Conservation (phyloP, 2,113 vertebrate species). For the Cinclus mexicanus region DNA sequence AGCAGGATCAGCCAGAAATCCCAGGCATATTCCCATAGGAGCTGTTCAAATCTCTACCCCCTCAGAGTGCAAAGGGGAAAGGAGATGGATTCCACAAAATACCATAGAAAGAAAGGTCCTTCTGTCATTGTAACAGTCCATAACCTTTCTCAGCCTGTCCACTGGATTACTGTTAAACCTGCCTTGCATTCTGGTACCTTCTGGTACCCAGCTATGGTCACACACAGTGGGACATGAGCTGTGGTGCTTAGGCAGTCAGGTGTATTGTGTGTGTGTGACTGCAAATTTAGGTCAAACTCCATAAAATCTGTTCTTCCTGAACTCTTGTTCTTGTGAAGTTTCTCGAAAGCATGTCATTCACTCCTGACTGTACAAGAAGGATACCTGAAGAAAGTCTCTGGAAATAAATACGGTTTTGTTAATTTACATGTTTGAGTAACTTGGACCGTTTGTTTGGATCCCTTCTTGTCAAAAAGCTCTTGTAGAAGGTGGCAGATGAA, state of each 20-base stretch:
- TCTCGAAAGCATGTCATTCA: fast-evolving
- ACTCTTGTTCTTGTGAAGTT: not conserved
- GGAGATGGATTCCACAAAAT: not conserved
- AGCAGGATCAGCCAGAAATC: not conserved
- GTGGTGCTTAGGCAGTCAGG: not conserved
- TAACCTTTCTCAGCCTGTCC: not conserved
- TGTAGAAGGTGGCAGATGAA: not conserved
- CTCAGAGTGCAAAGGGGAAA: not conserved
- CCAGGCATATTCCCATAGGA: not conserved
- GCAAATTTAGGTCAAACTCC: not conserved
- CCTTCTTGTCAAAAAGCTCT: not conserved
- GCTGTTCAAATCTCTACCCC: not conserved
- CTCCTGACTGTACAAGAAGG: not conserved
- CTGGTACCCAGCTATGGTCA: not conserved
- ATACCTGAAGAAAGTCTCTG: not conserved
- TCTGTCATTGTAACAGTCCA: not conserved
- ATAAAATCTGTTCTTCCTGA: not conserved
- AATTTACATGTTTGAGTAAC: not conserved
- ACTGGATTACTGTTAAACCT: not conserved
- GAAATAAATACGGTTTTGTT: not conserved
- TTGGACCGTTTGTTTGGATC: not conserved
- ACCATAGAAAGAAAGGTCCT: not conserved
- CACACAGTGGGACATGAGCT: too few relatives aligned
- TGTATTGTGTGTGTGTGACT: not conserved
- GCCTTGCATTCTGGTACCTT: not conserved